Conservation (phyloP, 2,888 invertebrate genomes). For the Watsonalla binaria region DNA sequence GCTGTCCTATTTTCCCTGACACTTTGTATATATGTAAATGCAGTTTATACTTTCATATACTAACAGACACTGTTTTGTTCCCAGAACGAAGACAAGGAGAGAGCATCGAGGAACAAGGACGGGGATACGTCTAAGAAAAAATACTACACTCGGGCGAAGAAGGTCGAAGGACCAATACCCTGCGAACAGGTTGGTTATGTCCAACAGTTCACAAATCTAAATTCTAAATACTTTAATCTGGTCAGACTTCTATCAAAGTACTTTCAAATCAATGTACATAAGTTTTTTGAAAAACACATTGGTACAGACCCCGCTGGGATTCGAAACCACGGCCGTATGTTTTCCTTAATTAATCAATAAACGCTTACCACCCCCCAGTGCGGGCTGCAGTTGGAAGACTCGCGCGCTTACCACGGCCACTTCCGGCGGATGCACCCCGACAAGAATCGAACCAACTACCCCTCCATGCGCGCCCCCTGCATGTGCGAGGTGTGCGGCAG, state of each 20-base stretch:
- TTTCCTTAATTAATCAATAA: too few species aligned
- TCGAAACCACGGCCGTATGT: too few species aligned
- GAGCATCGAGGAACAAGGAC: conserved; percentile 19
- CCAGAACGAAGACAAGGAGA: conserved; percentile 20
- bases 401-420: conserved; percentile 63
- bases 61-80: too few species aligned
- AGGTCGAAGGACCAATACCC: conserved; percentile 55
- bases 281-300: too few species aligned
- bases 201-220: too few species aligned
- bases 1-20: too few species aligned
- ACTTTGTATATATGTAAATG: too few species aligned
- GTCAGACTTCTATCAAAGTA: too few species aligned
- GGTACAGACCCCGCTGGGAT: too few species aligned
- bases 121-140: conserved; percentile 29
- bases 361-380: conserved; percentile 35
- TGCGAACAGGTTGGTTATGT: conserved; percentile 62
- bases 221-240: too few species aligned
- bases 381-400: conserved; percentile 55
- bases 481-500: conserved; percentile 57
- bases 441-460: conserved; percentile 64
- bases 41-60: too few species aligned
- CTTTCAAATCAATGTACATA: too few species aligned
- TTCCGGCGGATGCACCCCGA: conserved; percentile 67
- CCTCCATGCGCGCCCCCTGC: conserved; percentile 60
- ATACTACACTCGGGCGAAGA: conserved; percentile 41